These are phyloP conservation scores for Sylvilagus bachmani DNA, from an alignment of 2,113 vertebrate species.

Conservation along the genomic window DNA sequence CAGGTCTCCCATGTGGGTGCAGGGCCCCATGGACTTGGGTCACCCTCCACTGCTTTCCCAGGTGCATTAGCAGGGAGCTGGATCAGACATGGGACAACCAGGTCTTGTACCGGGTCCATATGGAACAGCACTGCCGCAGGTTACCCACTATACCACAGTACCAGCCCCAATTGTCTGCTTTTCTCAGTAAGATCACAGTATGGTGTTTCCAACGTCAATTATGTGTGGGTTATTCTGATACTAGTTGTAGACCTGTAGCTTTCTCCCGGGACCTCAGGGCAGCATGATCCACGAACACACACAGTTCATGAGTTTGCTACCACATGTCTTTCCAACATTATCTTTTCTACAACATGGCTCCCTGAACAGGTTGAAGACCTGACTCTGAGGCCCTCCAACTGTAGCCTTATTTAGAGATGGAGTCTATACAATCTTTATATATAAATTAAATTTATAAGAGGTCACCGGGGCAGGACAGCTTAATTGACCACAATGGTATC, in stretches of 20 bases:
- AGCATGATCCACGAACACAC: fast-evolving
- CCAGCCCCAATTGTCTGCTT: not conserved
- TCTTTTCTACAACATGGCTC: not conserved
- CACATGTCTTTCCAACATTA: too few relatives aligned
- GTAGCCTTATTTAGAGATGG: not conserved
- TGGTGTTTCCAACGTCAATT: not conserved
- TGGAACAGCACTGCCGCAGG: too few relatives aligned
- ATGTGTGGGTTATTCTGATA: not conserved
- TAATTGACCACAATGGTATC: not conserved
- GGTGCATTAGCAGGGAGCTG: too few relatives aligned
- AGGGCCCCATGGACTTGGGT: too few relatives aligned
- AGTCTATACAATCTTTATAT: not conserved
- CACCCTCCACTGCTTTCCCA: too few relatives aligned
- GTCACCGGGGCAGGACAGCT: not conserved
- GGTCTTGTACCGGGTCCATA: too few relatives aligned
- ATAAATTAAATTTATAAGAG: not conserved
- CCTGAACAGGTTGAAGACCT: not conserved
- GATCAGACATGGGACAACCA: too few relatives aligned
- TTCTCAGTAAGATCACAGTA: not conserved
- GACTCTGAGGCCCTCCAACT: not conserved
- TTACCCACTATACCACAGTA: too few relatives aligned
- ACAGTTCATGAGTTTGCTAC: not conserved
- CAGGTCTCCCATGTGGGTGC: too few relatives aligned
- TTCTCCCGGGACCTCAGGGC: not conserved
- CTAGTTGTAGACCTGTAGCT: not conserved